A percentile compares a stretch with the other conserved stretches of the same genome.
Evolutionary conservation across 2,888 invertebrate species (phyloP).

Genomic region (Schizaphis graminum): DNA sequence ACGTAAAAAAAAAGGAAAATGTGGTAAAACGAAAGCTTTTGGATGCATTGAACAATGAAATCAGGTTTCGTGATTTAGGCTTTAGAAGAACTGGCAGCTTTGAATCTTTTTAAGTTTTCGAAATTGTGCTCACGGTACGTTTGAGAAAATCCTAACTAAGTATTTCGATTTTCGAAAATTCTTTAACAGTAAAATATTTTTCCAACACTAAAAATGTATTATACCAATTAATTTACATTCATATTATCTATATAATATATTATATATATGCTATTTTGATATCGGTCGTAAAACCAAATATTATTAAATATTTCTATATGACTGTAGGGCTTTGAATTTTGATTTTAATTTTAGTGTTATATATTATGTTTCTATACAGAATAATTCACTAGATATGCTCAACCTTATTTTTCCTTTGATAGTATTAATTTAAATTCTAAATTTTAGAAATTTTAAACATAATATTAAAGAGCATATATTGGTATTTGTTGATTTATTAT

Average conservation of each 20-base stretch:
- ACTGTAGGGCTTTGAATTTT: not conserved
- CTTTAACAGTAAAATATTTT: not conserved
- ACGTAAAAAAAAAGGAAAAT: slow-evolving; percentile 8
- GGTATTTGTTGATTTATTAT: not conserved
- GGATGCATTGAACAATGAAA: slow-evolving; percentile 37
- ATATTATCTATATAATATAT: not conserved
- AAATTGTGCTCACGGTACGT: slow-evolving; percentile 3
- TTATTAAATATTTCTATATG: not conserved
- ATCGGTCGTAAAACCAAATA: not conserved
- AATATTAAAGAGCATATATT: not conserved
- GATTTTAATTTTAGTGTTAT: not conserved
- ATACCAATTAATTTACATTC: not conserved
- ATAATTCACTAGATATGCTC: not conserved
- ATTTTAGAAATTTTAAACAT: not conserved
- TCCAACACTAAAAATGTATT: not conserved
- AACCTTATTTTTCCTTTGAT: not conserved
- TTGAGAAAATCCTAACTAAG: not conserved
- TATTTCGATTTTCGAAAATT: not conserved
- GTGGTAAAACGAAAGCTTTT: slow-evolving; percentile 4
- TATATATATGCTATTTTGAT: not conserved
- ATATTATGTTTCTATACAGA: not conserved
- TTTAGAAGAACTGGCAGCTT: not conserved
- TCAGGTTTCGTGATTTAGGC: not conserved
- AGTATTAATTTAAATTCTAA: not conserved
- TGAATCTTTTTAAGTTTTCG: not conserved